These are phyloP conservation scores for Anastrepha ludens DNA, from an alignment of 1,140 invertebrate genomes.

Conservation along the genomic window DNA sequence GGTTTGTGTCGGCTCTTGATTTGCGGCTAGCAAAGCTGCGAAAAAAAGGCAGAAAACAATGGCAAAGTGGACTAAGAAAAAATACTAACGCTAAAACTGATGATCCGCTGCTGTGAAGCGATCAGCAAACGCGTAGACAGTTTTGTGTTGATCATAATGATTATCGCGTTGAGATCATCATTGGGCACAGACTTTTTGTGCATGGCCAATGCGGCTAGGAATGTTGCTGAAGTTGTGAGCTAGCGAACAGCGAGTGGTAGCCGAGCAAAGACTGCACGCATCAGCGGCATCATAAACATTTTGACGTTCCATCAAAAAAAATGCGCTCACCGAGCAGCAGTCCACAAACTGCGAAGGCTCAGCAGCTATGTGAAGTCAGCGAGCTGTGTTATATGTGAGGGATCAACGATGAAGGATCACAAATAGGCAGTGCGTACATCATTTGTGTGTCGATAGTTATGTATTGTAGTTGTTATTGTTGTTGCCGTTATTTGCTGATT, in stretches of 20 bases:
- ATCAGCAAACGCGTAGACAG: neutral
- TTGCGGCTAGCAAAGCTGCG: too few species aligned
- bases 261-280: neutral
- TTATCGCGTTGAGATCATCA: constrained; percentile 40
- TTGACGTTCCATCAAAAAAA: constrained; percentile 45
- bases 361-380: neutral
- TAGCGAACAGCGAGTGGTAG: too few species aligned
- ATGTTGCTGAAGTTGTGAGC: too few species aligned
- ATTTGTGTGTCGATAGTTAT: neutral
- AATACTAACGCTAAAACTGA: neutral
- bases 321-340: neutral
- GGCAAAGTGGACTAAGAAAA: neutral
- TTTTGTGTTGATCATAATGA: constrained; percentile 28
- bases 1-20: neutral
- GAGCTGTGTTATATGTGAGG: neutral
- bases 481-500: constrained; percentile 54
- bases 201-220: neutral
- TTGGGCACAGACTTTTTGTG: neutral
- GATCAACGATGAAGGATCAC: neutral
- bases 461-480: constrained; percentile 11
- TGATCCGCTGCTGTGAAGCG: neutral
- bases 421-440: neutral
- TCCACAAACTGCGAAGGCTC: neutral
- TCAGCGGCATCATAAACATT: constrained; percentile 36
- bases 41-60: neutral